Percentiles rank a stretch among this genome's conserved stretches.
phyloP scores from a whole-genome alignment of 1,140 invertebrate species.

The Magallana angulata region DNA sequence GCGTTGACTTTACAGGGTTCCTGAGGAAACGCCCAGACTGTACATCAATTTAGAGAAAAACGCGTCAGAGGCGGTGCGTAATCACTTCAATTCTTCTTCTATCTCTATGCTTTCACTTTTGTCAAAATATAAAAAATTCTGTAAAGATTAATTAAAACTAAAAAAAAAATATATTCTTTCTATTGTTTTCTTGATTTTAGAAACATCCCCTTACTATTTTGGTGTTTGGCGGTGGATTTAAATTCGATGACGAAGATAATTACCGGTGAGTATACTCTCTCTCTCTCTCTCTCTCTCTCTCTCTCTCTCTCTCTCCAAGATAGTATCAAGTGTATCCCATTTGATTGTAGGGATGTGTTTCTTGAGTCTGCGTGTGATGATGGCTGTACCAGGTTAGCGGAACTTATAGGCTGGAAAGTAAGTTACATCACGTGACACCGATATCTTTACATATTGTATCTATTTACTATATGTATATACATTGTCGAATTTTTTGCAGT shows the following conservation, averaged over 20 bases:
- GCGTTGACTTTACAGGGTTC: slow-evolving; percentile 78
- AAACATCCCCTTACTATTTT: slow-evolving; percentile 80
- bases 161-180: too few species aligned
- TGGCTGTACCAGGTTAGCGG: slow-evolving; percentile 88
- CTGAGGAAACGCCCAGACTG: slow-evolving; percentile 85
- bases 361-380: slow-evolving; percentile 93
- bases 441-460: too few species aligned
- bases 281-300: neutral
- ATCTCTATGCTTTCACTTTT: too few species aligned
- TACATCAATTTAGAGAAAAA: slow-evolving; percentile 75
- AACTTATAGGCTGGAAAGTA: slow-evolving; percentile 89
- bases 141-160: too few species aligned
- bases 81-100: neutral
- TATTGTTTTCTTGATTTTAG: neutral
- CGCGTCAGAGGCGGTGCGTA: slow-evolving; percentile 6
- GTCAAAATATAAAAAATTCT: too few species aligned
- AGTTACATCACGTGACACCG: slow-evolving; percentile 50
- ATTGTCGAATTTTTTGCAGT: too few species aligned
- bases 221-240: slow-evolving; percentile 84
- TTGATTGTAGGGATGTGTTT: slow-evolving; percentile 87
- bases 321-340: too few species aligned
- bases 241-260: slow-evolving; percentile 83
- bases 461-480: too few species aligned
- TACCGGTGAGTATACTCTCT: slow-evolving; percentile 63
- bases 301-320: neutral